These are phyloP conservation scores for Cosmopolites sordidus DNA, from an alignment of 2,888 invertebrate species.

Conservation along the genomic window DNA sequence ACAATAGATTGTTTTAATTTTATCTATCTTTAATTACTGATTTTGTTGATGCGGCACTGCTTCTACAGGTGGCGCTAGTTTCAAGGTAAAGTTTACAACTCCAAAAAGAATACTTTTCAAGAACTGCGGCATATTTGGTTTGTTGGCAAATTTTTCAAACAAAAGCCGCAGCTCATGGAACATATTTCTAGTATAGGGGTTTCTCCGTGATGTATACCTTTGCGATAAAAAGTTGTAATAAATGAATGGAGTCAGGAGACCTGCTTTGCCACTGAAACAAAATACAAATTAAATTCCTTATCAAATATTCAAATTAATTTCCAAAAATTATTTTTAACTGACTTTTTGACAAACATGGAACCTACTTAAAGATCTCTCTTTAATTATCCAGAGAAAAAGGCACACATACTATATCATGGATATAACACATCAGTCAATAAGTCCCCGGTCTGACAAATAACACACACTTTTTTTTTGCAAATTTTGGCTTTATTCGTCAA, in stretches of 20 bases:
- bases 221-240: slow-evolving; percentile 95
- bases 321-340: too few relatives aligned
- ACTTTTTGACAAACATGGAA: too few relatives aligned
- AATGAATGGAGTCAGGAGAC: slow-evolving; percentile 87
- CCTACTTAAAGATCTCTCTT: too few relatives aligned
- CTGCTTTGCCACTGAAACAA: slow-evolving; percentile 77
- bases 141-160: slow-evolving; percentile 63
- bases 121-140: slow-evolving; percentile 65
- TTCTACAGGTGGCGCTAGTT: slow-evolving; percentile 67
- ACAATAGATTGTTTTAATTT: too few relatives aligned
- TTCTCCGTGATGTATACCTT: slow-evolving; percentile 90
- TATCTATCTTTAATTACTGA: not conserved
- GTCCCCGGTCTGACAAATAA: too few relatives aligned
- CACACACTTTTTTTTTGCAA: too few relatives aligned
- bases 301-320: too few relatives aligned
- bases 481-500: too few relatives aligned
- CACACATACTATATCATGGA: too few relatives aligned
- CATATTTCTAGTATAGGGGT: slow-evolving; percentile 92
- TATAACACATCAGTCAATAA: too few relatives aligned
- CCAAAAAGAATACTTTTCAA: slow-evolving; percentile 57
- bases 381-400: too few relatives aligned
- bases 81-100: slow-evolving; percentile 66
- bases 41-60: slow-evolving; percentile 37
- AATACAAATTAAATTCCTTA: too few relatives aligned
- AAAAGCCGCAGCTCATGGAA: slow-evolving; percentile 80